Conservation (phyloP, 1,140 invertebrate genomes). For the Patella vulgata region DNA sequence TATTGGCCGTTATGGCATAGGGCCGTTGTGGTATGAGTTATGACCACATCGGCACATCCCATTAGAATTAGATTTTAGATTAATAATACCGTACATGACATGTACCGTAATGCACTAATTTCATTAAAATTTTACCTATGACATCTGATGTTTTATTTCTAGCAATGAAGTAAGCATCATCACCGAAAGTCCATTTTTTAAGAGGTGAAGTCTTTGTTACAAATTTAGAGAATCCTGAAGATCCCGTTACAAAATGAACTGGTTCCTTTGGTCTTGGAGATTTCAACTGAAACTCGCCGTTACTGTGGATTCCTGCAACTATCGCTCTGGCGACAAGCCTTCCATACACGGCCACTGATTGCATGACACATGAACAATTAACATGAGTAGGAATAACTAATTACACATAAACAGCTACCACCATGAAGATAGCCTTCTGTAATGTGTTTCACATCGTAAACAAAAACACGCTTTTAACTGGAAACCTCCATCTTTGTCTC, state of each 20-base stretch:
- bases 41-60: too few species aligned
- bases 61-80: too few species aligned
- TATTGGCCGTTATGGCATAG: too few species aligned
- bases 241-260: conserved; percentile 60
- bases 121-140: conserved; percentile 77
- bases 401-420: conserved; percentile 11
- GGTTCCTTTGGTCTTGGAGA: conserved; percentile 41
- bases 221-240: conserved; percentile 61
- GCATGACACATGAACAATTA: conserved; percentile 45
- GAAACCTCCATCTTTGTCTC: conserved; percentile 46
- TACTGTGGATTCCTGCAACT: conserved; percentile 54
- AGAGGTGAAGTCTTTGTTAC: conserved; percentile 72
- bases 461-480: conserved; percentile 24
- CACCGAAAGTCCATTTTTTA: conserved; percentile 89
- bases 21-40: too few species aligned
- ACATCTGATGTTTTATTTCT: conserved; percentile 88
- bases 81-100: too few species aligned
- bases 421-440: not conserved
- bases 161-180: conserved; percentile 95
- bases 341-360: conserved; percentile 52
- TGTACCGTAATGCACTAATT: too few species aligned
- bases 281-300: conserved; percentile 49
- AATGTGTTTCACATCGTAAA: conserved; percentile 3
- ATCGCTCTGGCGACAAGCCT: conserved; percentile 56
- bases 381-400: conserved; percentile 7